Conservation (phyloP, 2,113 vertebrate genomes). For the Dinomys branickii region DNA sequence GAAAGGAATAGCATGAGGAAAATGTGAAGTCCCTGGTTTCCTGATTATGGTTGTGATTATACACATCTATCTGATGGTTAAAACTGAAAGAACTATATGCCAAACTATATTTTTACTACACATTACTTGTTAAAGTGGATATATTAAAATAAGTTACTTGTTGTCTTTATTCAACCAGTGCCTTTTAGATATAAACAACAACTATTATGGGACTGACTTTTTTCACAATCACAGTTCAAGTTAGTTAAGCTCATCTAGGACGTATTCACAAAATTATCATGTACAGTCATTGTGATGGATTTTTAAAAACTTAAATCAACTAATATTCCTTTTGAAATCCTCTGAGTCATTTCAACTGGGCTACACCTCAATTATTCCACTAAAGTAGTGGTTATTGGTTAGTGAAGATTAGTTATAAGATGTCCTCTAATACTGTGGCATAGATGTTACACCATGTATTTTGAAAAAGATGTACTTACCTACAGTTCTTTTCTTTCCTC, state of each 20-base stretch:
- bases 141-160: not conserved
- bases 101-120: not conserved
- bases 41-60: not conserved
- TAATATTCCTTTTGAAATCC: constrained; percentile 21
- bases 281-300: not conserved
- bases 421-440: not conserved
- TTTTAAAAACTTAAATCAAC: not conserved
- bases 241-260: not conserved
- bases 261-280: not conserved
- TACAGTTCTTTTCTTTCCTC: not conserved
- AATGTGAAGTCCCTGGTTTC: not conserved
- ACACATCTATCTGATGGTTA: not conserved
- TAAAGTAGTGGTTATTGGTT: not conserved
- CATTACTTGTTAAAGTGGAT: constrained; percentile 5
- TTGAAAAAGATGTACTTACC: not conserved
- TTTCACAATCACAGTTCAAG: constrained; percentile 11
- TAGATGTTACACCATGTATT: not conserved
- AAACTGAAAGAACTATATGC: not conserved
- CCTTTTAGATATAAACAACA: not conserved
- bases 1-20: not conserved
- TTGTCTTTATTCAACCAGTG: not conserved
- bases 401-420: not conserved
- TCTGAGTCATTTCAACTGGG: not conserved
- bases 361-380: not conserved
- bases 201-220: not conserved